Base-by-base conservation (phyloP, 2,888 invertebrate species). In the Crematogaster levior region DNA sequence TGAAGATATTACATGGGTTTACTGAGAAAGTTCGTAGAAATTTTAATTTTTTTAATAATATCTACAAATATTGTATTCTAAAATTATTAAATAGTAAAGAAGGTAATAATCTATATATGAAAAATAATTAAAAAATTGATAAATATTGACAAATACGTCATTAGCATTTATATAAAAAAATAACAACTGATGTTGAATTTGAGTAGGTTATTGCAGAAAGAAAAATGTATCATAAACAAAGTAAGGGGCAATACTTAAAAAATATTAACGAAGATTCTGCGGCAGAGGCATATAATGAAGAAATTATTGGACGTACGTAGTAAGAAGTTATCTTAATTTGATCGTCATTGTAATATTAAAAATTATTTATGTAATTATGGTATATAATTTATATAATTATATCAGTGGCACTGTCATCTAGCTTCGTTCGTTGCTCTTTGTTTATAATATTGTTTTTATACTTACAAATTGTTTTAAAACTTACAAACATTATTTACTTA, bases 191-290 rank as follows among this genome's bases (percentile, higher is more conserved):
- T 21, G 5, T 34, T n/a, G 0, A 5, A n/a, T n/a, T 34, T 37
- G 18, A 30, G 3, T 18, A 93, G 93, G 91, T 93, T 18, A 92
- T 93, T 18, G 73, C 84, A 24, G 92, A 91, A 51, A 86, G 93
- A 15, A 90, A 90, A 68, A 37, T 88, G 30, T 92, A 92, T 81
- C 93, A 93, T 51, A 82, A 91, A 1, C 79, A 84, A 0, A 91
- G 89, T 0, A 81, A 77, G 0, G 85, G 74, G 0, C 73, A 56
- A 65, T 91, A 86, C 53, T 72, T 92, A 9, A 77, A 87, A 4
- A 73, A 46, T 0, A 27, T 90, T 27, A 46, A 30, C 1, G 1
- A n/a, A 5, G 24, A 66, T 1, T n/a, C 21, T 6, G 0, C 24
- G 9, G 5, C 3, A 1, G 58, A 83, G 1, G 18, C 27, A 4